Percentiles rank a stretch among this genome's conserved stretches.
phyloP scores from a whole-genome alignment of 1,140 invertebrate species.

The Bombus superbus region DNA sequence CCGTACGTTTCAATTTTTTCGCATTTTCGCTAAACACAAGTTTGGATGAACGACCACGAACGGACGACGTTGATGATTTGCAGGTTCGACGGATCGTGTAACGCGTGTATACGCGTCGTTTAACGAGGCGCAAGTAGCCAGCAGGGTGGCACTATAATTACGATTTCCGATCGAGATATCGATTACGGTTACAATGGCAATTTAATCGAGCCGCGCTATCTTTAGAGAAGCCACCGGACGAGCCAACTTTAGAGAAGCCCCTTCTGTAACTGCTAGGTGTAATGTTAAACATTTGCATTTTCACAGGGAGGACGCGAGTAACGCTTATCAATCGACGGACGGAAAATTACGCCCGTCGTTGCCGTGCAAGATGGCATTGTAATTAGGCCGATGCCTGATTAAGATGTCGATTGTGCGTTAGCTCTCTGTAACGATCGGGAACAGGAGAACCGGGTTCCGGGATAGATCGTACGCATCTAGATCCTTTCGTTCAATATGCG shows the following conservation, averaged over 20 bases:
- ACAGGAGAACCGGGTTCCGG: neutral
- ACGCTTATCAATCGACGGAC: conserved; percentile 26
- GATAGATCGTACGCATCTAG: conserved; percentile 3
- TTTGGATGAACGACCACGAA: neutral
- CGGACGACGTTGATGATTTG: conserved; percentile 10
- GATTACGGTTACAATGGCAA: conserved; percentile 50
- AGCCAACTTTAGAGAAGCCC: neutral
- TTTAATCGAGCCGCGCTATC: conserved; percentile 46
- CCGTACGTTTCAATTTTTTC: no score
- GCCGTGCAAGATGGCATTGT: conserved; percentile 43
- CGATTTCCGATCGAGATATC: conserved; percentile 51
- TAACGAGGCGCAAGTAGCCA: conserved; percentile 27
- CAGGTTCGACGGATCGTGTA: conserved; percentile 30
- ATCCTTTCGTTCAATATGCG: neutral
- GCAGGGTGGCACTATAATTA: conserved; percentile 38
- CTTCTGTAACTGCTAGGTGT: conserved; percentile 12
- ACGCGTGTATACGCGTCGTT: conserved; percentile 17
- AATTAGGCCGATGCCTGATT: conserved; percentile 53
- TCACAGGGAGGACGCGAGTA: neutral
- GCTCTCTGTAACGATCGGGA: neutral
- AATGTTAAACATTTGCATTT: conserved; percentile 51
- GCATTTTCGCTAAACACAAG: neutral
- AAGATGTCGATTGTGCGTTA: conserved; percentile 47
- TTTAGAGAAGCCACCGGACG: conserved; percentile 11
- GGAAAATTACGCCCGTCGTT: conserved; percentile 40